Evolutionary conservation across 2,113 vertebrate species (phyloP), one percentile per base, ranked within the genome.

Genomic region (Podilymbus podiceps): DNA sequence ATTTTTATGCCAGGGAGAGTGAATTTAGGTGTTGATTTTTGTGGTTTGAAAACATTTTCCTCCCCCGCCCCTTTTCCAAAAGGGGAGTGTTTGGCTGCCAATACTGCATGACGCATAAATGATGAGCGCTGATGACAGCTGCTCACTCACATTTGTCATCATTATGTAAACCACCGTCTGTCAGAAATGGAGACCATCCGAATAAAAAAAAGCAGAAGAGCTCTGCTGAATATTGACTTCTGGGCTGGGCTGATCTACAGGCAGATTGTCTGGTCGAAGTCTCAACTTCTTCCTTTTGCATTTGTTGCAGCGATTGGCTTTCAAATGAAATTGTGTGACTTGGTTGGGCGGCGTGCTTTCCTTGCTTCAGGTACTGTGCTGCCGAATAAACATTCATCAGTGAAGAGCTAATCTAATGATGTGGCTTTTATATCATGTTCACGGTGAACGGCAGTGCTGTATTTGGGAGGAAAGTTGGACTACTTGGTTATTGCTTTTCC

Each of bases 91-190:
- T 83, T 90, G 89, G 20, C 55, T 93, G 95, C 81, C 22, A 64
- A 78, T 92, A 55, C 67, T 85, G 88, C 76, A 18, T 21, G 66
- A 71, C 85, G 77, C 78, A 82, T 90, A 73, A 89, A 58, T 79
- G 81, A 89, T 60, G 52, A 94, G 62, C 53, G 21, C 63, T 94
- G 91, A 85, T 95, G 97, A 95, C 88, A 95, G 95, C 89, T 96
- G 95, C 89, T 97, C 64, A 62, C 58, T 96, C 88, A 79, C 79
- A 89, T 97, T 97, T 97, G 82, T 96, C 91, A 93, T 92, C 90
- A 44, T 96, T 96, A 96, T 96, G 85, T 95, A 95, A 97, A 95
- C 56, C 24, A 1, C 94, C 16, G 71, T 92, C 95, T 96, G 95
- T 85, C 88, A 93, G 79, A 64, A 87, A 64, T 16, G 85, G 79